phyloP scores from a whole-genome alignment of 2,888 invertebrate genomes.

The Drosophila suboccidentalis region DNA sequence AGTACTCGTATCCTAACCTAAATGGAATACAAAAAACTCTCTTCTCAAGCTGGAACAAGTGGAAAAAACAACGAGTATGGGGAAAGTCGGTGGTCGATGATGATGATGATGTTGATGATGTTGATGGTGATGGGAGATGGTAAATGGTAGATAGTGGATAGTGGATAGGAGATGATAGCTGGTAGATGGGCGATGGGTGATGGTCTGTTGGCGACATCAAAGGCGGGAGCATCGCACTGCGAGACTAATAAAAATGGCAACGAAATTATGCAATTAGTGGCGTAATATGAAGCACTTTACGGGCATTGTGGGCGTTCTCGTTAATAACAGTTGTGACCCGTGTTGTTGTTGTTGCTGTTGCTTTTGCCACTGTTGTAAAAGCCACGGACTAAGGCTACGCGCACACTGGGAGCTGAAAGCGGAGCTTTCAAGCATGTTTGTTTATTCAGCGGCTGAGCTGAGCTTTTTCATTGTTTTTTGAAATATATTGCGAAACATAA shows the following conservation, averaged over 20 bases:
- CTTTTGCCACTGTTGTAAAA: constrained; percentile 15
- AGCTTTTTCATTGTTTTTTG: no score
- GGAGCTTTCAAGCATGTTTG: no score
- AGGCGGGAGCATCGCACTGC: constrained; percentile 57
- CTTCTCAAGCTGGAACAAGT: not conserved
- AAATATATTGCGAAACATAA: no score
- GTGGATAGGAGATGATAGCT: constrained; percentile 6
- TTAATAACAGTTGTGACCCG: constrained; percentile 64
- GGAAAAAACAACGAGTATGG: not conserved
- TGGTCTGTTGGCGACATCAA: constrained; percentile 64
- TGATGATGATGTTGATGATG: constrained; percentile 11
- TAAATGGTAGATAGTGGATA: constrained; percentile 1
- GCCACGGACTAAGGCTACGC: no score
- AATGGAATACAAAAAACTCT: constrained; percentile 50
- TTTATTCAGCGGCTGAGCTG: no score
- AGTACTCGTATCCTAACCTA: constrained; percentile 34
- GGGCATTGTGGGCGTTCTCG: constrained; percentile 76
- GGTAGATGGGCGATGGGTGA: constrained; percentile 14
- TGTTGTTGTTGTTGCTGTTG: constrained; percentile 12
- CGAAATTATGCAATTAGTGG: constrained; percentile 80
- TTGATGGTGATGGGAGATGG: constrained; percentile 7
- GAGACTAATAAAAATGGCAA: constrained; percentile 76
- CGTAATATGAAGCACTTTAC: constrained; percentile 80
- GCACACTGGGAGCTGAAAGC: no score
- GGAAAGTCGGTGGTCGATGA: constrained; percentile 35